These are phyloP conservation scores for Pyrocephalus nanus DNA, from an alignment of 2,797 vertebrate genomes.

Conservation along the genomic window DNA sequence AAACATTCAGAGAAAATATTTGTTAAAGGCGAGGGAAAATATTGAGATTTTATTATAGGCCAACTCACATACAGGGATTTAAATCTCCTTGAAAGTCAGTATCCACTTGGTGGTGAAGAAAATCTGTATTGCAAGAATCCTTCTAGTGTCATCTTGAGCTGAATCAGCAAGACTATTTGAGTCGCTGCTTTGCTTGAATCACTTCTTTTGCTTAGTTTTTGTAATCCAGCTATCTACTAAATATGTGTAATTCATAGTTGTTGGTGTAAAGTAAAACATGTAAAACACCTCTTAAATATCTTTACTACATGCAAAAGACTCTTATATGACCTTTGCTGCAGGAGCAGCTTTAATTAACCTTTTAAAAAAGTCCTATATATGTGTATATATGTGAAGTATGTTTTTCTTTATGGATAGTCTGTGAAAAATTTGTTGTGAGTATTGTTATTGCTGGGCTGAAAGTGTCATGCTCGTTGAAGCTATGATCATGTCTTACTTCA, in stretches of 20 bases:
- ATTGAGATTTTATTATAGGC: background rate
- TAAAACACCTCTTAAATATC: background rate
- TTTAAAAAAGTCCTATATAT: background rate
- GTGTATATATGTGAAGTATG: background rate
- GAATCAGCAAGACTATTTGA: background rate
- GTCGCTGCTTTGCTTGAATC: background rate
- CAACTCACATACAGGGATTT: background rate
- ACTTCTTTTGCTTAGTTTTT: background rate
- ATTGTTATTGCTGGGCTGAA: background rate
- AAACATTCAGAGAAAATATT: background rate
- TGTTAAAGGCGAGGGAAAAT: rapidly evolving
- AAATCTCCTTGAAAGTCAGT: background rate
- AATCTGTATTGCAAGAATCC: background rate
- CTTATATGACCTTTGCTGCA: background rate
- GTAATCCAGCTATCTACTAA: background rate
- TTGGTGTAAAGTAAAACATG: background rate
- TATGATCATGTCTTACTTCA: background rate
- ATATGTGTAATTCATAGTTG: background rate
- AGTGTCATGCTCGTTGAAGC: background rate
- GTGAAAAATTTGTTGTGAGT: background rate
- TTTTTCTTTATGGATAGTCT: background rate
- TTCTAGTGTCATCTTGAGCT: background rate
- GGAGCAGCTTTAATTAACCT: background rate
- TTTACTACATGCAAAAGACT: background rate
- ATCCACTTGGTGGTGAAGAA: background rate